Conservation (phyloP, 2,888 invertebrate genomes). For the Phasia obesa region DNA sequence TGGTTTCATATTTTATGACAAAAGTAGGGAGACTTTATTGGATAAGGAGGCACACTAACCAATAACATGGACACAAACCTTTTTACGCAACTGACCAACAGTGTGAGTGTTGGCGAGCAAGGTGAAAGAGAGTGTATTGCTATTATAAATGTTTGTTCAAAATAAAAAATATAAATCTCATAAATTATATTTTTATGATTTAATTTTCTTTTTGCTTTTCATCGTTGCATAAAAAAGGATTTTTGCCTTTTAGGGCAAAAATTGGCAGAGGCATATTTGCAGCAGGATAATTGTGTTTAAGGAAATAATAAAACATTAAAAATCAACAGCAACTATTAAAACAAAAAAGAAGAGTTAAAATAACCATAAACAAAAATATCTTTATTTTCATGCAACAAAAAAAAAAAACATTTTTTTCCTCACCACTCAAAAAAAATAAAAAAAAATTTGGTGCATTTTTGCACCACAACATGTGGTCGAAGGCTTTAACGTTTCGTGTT, state of each 20-base stretch:
- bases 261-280: background rate
- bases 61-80: too few relatives aligned
- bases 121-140: background rate
- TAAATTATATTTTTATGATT: conserved; percentile 45
- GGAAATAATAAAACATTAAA: conserved; percentile 30
- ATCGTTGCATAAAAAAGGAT: conserved; percentile 4
- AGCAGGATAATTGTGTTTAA: conserved; percentile 32
- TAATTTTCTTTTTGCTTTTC: conserved; percentile 6
- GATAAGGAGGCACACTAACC: background rate
- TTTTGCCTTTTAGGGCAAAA: background rate
- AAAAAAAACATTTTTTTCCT: background rate
- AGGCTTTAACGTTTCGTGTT: too few relatives aligned
- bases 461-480: too few relatives aligned
- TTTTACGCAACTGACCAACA: background rate
- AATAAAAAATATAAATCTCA: conserved; percentile 47
- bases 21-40: background rate
- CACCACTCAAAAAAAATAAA: too few relatives aligned
- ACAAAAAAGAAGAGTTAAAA: conserved; percentile 4
- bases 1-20: conserved; percentile 42
- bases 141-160: conserved; percentile 35
- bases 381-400: too few relatives aligned
- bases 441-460: too few relatives aligned
- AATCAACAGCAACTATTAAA: conserved; percentile 9
- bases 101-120: background rate
- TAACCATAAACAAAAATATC: conserved; percentile 42